Conservation (phyloP, 2,888 invertebrate genomes). For the Leucophora obtusa region DNA sequence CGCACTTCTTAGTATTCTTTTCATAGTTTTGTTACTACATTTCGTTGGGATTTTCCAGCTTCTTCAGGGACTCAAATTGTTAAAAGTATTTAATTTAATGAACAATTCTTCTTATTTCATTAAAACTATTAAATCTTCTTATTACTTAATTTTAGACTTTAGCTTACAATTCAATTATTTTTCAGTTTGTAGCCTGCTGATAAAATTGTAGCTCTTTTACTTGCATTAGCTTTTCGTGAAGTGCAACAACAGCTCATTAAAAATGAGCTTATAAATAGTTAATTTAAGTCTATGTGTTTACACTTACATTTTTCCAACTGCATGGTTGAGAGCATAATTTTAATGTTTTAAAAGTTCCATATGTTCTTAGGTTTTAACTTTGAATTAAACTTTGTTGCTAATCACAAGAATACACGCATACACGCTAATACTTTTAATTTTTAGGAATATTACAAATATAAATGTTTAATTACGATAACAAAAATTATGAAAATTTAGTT, state of each 20-base stretch:
- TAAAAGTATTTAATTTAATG: no score
- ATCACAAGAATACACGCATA: slow-evolving; percentile 8
- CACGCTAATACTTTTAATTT: neutral
- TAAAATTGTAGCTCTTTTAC: neutral
- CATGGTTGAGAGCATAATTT: neutral
- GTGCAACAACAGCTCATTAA: neutral
- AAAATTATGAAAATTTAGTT: slow-evolving; percentile 9
- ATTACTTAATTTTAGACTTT: no score
- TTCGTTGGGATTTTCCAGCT: no score
- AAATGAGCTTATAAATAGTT: slow-evolving; percentile 42
- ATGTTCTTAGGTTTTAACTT: slow-evolving; percentile 5
- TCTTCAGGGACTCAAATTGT: no score
- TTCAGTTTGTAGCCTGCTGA: neutral
- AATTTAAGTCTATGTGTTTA: slow-evolving; percentile 3
- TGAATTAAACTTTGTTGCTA: slow-evolving; percentile 29
- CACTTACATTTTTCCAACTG: neutral
- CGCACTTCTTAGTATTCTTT: no score
- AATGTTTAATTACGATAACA: slow-evolving; percentile 12
- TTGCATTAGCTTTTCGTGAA: neutral
- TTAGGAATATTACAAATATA: neutral
- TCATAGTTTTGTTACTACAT: no score
- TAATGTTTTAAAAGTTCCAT: neutral
- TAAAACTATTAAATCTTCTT: no score
- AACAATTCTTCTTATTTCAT: no score
- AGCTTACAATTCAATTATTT: no score